Base-by-base conservation (phyloP, 2,797 vertebrate genomes). In the Halcyon leucocephala region DNA sequence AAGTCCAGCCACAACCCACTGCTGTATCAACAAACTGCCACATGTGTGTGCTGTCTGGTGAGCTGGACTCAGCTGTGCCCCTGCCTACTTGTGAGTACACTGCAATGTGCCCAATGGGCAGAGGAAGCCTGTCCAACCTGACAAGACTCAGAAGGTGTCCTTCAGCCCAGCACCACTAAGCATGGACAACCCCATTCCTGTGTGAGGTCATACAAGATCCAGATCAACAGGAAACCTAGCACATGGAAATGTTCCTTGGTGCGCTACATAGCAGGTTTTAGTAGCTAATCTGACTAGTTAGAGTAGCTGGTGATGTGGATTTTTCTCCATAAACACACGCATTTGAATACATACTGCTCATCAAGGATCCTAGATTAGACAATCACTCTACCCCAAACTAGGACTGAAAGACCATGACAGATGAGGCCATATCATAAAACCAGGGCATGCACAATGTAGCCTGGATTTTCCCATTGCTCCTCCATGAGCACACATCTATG, bases 41-140 rank as follows among this genome's bases (percentile, higher is more conserved):
- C 28, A 8, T 0, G 2, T 21, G n/a, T 0, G 0, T 70, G 61
- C 60, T 8, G 9, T 33, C 46, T 39, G 31, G 26, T 18, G 37
- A 48, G 37, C 60, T 58, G 64, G 57, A n/a, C 0, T 1, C 33
- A n/a, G 65, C 61, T 54, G 41, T 64, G 52, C 24, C 57, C 65
- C 28, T 42, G 41, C 24, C 48, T 35, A 54, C 39, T 21, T 2
- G 0, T 42, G 24, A 86, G 67, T 3, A n/a, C 22, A 18, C n/a
- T 14, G 48, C 51, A 26, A n/a, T 10, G 28, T 44, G 35, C 21
- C 25, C 42, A 71, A 46, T 1, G 1, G 48, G 61, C 37, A 77
- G 21, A 85, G 54, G 17, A 48, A 52, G 12, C 41, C 48, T 62
- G 57, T 82, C 31, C n/a, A 62, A 4, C n/a, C 4, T 39, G 28